Conservation (phyloP, 2,113 vertebrate genomes). For the Bubo scandiacus region DNA sequence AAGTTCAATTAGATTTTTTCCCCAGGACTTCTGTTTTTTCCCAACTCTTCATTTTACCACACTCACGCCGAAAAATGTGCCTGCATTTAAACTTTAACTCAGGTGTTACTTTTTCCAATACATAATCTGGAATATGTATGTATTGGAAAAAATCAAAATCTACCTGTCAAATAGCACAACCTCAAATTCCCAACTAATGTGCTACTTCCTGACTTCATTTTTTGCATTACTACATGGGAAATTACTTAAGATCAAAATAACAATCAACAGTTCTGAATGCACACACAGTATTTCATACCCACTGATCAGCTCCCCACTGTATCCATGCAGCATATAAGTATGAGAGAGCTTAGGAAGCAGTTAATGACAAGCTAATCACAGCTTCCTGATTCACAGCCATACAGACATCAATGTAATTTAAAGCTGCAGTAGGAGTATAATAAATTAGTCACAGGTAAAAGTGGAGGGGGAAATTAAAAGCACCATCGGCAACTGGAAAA, state of each 20-base stretch:
- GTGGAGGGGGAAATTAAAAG: background rate
- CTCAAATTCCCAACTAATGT: background rate
- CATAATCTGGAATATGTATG: background rate
- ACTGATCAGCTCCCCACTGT: background rate
- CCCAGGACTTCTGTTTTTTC: accelerated
- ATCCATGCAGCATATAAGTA: background rate
- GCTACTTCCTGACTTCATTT: background rate
- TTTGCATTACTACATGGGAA: background rate
- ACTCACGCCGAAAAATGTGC: background rate
- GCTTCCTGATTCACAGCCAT: constrained; percentile 34
- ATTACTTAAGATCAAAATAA: background rate
- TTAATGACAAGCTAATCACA: constrained; percentile 27
- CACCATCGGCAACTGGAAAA: background rate
- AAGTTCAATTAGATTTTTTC: background rate
- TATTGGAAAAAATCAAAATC: background rate
- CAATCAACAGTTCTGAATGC: background rate
- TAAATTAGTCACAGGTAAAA: constrained; percentile 35
- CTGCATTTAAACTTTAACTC: background rate
- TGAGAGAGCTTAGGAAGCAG: background rate
- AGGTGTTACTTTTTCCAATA: background rate
- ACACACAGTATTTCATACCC: background rate
- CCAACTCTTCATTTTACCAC: background rate
- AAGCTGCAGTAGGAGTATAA: constrained; percentile 9
- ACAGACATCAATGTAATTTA: background rate
- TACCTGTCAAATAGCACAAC: background rate